Base-by-base conservation (phyloP, 2,113 vertebrate species). In the Semicossyphus pulcher region DNA sequence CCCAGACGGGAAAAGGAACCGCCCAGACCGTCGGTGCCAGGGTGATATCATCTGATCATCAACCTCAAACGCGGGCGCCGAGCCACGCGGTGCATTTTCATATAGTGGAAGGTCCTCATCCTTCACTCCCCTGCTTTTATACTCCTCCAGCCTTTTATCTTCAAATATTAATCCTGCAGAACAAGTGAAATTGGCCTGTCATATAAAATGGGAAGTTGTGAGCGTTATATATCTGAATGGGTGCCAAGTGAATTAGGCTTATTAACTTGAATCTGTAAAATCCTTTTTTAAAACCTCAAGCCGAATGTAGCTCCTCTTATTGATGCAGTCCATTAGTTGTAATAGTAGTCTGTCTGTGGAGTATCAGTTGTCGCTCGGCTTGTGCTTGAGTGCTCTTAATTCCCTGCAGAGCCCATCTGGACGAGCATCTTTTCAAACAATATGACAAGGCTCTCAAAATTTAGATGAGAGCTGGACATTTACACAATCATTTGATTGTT, bases 81-180 rank as follows among this genome's bases (percentile, higher is more conserved):
- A 89, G 93, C 92, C 90, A 93, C 83, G 62, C 71, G 66, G 78
- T 88, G 87, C 86, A 93, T 94, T 93, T 93, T 92, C 79, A 91
- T 78, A 89, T 84, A 75, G 84, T 87, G 72, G 79, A 86, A 86
- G 77, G 77, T 72, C 67, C 77, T 86, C 71, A 83, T 84, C 78
- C 51, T 54, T 80, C 67, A 76, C 69, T 76, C 74, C 56, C 57
- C 18, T 16, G 52, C 61, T 78, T 85, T 78, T 83, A 76, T 79
- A 81, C 58, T 59, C 21, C n/a, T n/a, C 45, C 41, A 10, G 0
- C 1, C 18, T 65, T 64, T 81, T 72, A 58, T 62, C 53, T 78
- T 60, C 47, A 74, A 66, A 76, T 90, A 92, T 91, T 87, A 89
- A 92, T 93, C 72, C 56, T 18, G 51, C 59, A 73, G 72, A 74